Base-by-base conservation (phyloP, 2,113 vertebrate species). In the Embiotoca jacksoni region DNA sequence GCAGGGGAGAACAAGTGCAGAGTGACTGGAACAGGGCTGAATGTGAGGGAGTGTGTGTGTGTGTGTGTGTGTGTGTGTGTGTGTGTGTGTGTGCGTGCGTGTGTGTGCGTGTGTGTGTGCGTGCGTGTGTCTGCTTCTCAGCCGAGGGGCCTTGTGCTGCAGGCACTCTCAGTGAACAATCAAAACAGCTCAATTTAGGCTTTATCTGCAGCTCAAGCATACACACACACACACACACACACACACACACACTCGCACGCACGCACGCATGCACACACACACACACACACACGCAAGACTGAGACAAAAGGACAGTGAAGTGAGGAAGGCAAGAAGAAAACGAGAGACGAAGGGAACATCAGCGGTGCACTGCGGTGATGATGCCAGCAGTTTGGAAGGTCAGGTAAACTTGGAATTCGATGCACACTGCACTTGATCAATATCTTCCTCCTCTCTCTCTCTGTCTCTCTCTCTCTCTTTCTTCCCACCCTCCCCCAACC, bases 151-250 rank as follows among this genome's bases (percentile, higher is more conserved):
- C 88, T 81, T 75, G 60, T 89, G 83, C 90, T 91, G 75, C 73
- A 23, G 88, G 86, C 88, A 86, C 88, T 92, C 89, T 89, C 81
- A 76, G 83, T 85, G 87, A 92, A 90, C 89, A 93, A 89, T 95
- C 92, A 93, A 91, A 92, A 92, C 91, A 93, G 90, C 88, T 94
- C 89, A 93, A 91, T 91, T 93, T 92, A 83, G 89, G 87, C 82
- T 92, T 91, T 92, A 93, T 92, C 90, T 90, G 84, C 89, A 88
- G 89, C 85, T 89, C 83, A 80, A 83, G 88, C 88, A 84, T 75
- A 80, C 86, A 73, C 32, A 13, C 72, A 53, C 60, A 16, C 64
- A 59, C 16, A 55, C 61, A 69, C 33, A 65, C 71, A 57, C 64
- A 58, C 61, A 47, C 44, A 32, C 75, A 23, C 76, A 59, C 62